These are phyloP conservation scores for Polypedilum vanderplanki DNA, from an alignment of 1,140 invertebrate genomes.

Conservation along the genomic window DNA sequence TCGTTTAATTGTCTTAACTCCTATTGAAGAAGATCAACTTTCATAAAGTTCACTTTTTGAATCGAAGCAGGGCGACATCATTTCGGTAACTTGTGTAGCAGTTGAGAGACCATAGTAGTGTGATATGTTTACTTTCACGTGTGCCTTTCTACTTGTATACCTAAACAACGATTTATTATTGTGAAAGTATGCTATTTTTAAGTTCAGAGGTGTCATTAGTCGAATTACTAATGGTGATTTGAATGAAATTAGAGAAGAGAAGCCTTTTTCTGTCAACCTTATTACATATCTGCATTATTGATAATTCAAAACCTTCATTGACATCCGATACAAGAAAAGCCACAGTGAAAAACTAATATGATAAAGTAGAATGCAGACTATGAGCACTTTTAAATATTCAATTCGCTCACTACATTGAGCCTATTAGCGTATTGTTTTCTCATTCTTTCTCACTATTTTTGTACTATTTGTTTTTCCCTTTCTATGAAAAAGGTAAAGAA, in stretches of 20 bases:
- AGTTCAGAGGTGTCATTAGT: neutral
- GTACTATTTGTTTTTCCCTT: neutral
- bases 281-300: neutral
- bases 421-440: slow-evolving; percentile 21
- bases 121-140: neutral
- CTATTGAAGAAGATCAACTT: neutral
- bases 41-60: slow-evolving; percentile 7
- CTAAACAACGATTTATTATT: neutral
- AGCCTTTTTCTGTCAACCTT: neutral
- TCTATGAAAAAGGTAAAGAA: neutral
- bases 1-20: neutral
- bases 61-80: neutral
- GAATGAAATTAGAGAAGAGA: neutral
- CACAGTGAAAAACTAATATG: slow-evolving; percentile 19
- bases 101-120: neutral
- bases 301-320: slow-evolving; percentile 21
- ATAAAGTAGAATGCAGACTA: neutral
- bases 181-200: neutral
- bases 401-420: slow-evolving; percentile 7
- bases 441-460: neutral
- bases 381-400: slow-evolving; percentile 23
- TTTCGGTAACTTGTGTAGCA: neutral
- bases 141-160: neutral
- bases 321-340: slow-evolving; percentile 10
- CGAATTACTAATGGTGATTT: neutral